These are phyloP conservation scores for Parelbella ahira DNA, from an alignment of 2,888 invertebrate genomes.

Conservation along the genomic window DNA sequence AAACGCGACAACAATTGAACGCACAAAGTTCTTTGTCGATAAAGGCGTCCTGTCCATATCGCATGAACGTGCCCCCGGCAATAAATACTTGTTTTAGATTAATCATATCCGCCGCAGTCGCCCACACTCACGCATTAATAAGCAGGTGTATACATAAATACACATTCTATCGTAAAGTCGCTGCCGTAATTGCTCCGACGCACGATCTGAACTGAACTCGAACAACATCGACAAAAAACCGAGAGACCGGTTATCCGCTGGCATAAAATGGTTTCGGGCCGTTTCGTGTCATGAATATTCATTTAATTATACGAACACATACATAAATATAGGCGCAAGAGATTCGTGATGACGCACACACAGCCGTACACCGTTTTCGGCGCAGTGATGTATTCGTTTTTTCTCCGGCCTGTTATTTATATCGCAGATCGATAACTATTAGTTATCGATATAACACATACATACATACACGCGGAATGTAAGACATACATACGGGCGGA, in stretches of 20 bases:
- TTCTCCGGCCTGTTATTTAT: slow-evolving; percentile 47
- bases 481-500: slow-evolving; percentile 8
- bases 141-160: slow-evolving; percentile 63
- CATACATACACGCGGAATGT: slow-evolving; percentile 34
- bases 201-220: slow-evolving; percentile 49
- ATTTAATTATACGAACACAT: slow-evolving; percentile 52
- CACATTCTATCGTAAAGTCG: slow-evolving; percentile 52
- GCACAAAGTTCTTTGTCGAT: slow-evolving; percentile 28
- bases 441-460: no score
- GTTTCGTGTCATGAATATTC: slow-evolving; percentile 64
- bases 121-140: slow-evolving; percentile 48
- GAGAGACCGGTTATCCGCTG: slow-evolving; percentile 56
- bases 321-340: slow-evolving; percentile 36
- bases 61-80: slow-evolving; percentile 42
- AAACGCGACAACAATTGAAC: slow-evolving; percentile 3
- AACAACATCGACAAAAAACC: slow-evolving; percentile 62
- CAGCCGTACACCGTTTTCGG: slow-evolving; percentile 43
- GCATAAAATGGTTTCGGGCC: slow-evolving; percentile 60
- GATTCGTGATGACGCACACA: slow-evolving; percentile 62
- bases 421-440: slow-evolving; percentile 42
- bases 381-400: slow-evolving; percentile 43
- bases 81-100: slow-evolving; percentile 55
- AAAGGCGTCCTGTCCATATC: slow-evolving; percentile 36
- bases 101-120: slow-evolving; percentile 56
- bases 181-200: slow-evolving; percentile 54